phyloP scores from a whole-genome alignment of 2,888 invertebrate genomes.

The Morpho helenor region DNA sequence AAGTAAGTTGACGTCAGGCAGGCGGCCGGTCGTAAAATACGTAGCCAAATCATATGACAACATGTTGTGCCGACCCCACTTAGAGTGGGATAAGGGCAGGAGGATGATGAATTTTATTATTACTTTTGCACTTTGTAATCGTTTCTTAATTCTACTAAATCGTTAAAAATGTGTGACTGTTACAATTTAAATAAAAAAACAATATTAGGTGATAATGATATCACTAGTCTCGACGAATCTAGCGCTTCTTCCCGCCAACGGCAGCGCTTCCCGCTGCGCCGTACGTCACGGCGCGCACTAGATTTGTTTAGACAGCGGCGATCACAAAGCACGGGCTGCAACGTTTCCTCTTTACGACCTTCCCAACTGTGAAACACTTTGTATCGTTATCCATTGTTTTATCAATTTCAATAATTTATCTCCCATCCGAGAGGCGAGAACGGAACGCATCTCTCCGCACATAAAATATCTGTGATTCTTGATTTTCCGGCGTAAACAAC shows the following conservation, averaged over 20 bases:
- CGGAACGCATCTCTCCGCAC: conserved; percentile 64
- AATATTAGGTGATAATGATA: too few species aligned
- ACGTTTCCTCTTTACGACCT: conserved; percentile 71
- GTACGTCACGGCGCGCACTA: conserved; percentile 38
- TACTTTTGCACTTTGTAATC: background rate
- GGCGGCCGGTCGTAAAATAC: too few species aligned
- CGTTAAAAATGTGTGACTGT: too few species aligned
- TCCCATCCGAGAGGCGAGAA: conserved; percentile 45
- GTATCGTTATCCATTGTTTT: conserved; percentile 71
- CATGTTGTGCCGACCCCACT: too few species aligned
- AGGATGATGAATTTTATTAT: too few species aligned
- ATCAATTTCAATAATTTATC: conserved; percentile 78
- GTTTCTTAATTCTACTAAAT: too few species aligned
- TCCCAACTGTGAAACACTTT: conserved; percentile 72
- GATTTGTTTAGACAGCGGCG: conserved; percentile 71
- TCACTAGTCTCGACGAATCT: background rate
- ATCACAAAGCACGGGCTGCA: conserved; percentile 70
- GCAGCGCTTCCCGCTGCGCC: conserved; percentile 34
- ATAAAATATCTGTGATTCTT: conserved; percentile 52
- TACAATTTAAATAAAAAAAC: too few species aligned
- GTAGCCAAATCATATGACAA: too few species aligned
- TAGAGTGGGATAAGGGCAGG: too few species aligned
- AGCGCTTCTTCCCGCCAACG: conserved; percentile 13
- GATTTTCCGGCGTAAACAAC: conserved; percentile 51
- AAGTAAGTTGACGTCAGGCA: too few species aligned